Evolutionary conservation across 2,113 vertebrate genomes (phyloP).

Genomic region (Morone saxatilis): DNA sequence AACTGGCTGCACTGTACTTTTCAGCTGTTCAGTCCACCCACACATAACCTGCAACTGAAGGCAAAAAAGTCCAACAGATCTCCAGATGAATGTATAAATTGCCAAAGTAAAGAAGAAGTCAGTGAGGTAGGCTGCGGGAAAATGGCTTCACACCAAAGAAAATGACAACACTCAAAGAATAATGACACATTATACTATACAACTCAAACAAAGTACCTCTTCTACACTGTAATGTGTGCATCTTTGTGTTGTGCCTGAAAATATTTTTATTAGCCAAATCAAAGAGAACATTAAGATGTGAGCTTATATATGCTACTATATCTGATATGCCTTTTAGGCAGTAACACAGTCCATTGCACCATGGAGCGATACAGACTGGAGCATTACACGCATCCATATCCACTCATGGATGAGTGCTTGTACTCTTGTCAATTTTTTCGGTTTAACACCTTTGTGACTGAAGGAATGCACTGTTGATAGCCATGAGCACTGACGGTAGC

Average conservation of each 20-base stretch:
- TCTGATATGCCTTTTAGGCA: neutral
- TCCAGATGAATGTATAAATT: slow-evolving; percentile 8
- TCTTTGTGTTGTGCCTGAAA: neutral
- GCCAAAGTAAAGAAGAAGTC: neutral
- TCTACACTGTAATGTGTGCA: neutral
- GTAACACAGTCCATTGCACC: no score
- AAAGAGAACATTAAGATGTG: neutral
- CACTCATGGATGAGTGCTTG: slow-evolving; percentile 1
- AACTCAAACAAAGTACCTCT: neutral
- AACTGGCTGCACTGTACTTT: slow-evolving; percentile 8
- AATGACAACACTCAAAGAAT: neutral
- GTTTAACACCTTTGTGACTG: slow-evolving; percentile 17
- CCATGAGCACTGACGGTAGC: neutral
- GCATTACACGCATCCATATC: neutral
- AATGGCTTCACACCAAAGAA: neutral
- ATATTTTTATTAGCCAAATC: neutral
- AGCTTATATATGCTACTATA: neutral
- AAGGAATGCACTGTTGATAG: neutral
- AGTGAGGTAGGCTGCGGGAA: neutral
- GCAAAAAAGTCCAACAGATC: neutral
- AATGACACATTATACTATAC: neutral
- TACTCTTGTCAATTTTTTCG: slow-evolving; percentile 12
- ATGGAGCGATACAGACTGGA: no score
- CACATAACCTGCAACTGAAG: slow-evolving; percentile 20
- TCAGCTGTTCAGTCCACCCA: slow-evolving; percentile 20